Conservation (phyloP, 2,113 vertebrate species). For the Odontophorus gujanensis region DNA sequence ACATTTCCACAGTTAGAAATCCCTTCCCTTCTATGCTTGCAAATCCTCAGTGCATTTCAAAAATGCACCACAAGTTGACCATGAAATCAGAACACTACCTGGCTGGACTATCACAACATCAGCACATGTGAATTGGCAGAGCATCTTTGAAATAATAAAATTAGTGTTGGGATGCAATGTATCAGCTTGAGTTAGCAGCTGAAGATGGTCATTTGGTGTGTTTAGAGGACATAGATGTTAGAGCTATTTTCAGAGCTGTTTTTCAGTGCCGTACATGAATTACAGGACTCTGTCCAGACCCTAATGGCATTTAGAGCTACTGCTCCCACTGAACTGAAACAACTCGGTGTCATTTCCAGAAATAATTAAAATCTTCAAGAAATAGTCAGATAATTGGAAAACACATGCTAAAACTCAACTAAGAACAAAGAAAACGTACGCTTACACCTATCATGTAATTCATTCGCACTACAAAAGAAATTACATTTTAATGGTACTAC, state of each 20-base stretch:
- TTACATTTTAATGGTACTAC: slow-evolving; percentile 68
- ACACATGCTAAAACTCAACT: background rate
- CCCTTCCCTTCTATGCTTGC: background rate
- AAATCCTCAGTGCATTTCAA: background rate
- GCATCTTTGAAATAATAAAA: background rate
- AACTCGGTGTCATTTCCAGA: background rate
- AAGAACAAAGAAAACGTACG: slow-evolving; percentile 29
- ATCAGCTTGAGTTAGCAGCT: background rate
- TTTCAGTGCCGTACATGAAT: background rate
- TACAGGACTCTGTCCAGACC: background rate
- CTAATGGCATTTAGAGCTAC: background rate
- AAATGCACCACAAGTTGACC: background rate
- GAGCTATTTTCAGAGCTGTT: background rate
- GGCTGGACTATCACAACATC: background rate
- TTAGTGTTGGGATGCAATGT: background rate
- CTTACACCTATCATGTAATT: slow-evolving; percentile 51
- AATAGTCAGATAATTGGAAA: slow-evolving; percentile 34
- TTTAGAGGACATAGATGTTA: background rate
- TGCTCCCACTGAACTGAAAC: background rate
- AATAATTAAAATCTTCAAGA: slow-evolving; percentile 3
- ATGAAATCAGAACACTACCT: background rate
- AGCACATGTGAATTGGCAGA: background rate
- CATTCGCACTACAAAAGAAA: slow-evolving; percentile 62
- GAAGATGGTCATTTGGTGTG: rapidly evolving
- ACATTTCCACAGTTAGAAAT: background rate